Percentiles rank a stretch among this genome's conserved stretches.
phyloP scores from a whole-genome alignment of 2,113 vertebrate genomes.

The Stictonetta naevosa region DNA sequence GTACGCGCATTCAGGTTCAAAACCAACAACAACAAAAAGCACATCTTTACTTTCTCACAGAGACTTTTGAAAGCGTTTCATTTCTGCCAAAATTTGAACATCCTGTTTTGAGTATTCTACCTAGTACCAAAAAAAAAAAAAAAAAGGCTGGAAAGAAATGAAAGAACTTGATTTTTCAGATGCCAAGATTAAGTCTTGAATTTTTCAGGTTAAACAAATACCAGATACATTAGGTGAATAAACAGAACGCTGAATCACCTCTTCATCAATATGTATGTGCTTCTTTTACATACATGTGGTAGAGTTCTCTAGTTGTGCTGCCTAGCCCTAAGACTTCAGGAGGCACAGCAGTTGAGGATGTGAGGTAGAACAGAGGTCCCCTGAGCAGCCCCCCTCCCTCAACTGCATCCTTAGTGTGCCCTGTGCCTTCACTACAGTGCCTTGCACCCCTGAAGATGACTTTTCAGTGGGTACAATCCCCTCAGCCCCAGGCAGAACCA shows the following conservation, averaged over 20 bases:
- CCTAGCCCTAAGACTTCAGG: background rate
- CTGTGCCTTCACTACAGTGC: background rate
- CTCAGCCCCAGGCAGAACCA: background rate
- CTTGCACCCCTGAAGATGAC: background rate
- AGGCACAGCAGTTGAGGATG: background rate
- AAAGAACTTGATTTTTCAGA: background rate
- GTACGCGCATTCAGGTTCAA: background rate
- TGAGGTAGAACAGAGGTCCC: background rate
- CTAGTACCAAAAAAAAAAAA: background rate
- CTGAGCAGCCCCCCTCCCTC: background rate
- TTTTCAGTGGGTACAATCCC: background rate
- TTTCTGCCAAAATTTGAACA: background rate
- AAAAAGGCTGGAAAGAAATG: background rate
- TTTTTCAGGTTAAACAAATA: background rate
- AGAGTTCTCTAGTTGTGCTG: background rate
- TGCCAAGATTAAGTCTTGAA: background rate
- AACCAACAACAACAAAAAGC: fast-evolving
- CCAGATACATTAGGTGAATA: background rate
- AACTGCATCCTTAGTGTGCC: background rate
- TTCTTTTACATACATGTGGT: background rate
- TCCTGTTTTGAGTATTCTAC: background rate
- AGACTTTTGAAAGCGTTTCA: background rate
- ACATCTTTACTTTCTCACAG: background rate
- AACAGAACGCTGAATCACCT: background rate
- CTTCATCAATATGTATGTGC: background rate